Conservation (phyloP, 1,140 invertebrate species). For the Euura lappo region DNA sequence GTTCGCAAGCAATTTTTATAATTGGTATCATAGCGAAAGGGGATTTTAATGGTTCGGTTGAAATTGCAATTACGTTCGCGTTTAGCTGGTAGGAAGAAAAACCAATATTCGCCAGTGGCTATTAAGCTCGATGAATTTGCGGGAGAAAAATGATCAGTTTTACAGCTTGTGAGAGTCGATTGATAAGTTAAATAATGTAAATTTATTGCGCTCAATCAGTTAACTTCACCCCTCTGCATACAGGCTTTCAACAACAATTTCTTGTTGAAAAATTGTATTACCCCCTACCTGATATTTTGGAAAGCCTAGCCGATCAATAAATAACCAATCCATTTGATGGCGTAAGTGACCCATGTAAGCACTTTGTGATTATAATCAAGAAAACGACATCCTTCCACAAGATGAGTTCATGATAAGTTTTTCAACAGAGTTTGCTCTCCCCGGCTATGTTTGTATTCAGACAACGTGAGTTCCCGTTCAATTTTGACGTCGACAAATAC, state of each 20-base stretch:
- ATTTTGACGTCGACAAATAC: too few relatives aligned
- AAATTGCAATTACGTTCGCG: background rate
- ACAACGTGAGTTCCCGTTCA: too few relatives aligned
- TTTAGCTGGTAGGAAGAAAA: background rate
- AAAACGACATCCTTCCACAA: too few relatives aligned
- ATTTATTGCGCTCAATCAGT: constrained; percentile 2
- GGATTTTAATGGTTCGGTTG: background rate
- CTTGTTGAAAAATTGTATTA: background rate
- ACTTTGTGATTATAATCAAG: too few relatives aligned
- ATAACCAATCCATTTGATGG: background rate
- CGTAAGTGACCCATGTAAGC: too few relatives aligned
- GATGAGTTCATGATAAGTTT: too few relatives aligned
- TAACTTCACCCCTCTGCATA: background rate
- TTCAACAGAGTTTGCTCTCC: too few relatives aligned
- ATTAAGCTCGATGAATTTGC: background rate
- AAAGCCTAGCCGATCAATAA: background rate
- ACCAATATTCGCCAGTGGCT: background rate
- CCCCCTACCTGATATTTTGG: background rate
- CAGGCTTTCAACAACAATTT: background rate
- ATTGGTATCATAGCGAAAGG: background rate
- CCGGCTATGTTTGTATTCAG: too few relatives aligned
- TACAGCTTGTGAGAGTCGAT: background rate
- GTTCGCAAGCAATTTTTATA: background rate
- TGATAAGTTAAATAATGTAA: constrained; percentile 1
- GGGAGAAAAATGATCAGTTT: background rate